Percentiles rank a stretch among this genome's conserved stretches.
Conservation (phyloP, 2,797 vertebrate genomes). For the Brotula barbata region DNA sequence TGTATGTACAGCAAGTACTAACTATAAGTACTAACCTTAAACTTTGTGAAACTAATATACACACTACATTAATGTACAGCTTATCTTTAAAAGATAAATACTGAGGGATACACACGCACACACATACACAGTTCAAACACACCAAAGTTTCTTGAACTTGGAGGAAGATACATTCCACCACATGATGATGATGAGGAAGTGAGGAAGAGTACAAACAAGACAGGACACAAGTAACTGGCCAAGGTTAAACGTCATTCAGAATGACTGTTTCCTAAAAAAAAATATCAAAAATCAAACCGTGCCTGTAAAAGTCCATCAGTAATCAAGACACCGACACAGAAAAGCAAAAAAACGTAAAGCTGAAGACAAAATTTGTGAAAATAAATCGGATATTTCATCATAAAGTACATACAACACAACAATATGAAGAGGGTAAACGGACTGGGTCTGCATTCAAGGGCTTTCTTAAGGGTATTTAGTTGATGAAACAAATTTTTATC, state of each 20-base stretch:
- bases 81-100: slow-evolving; percentile 59
- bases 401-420: slow-evolving; percentile 32
- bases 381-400: background rate
- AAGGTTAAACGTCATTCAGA: background rate
- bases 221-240: background rate
- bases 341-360: slow-evolving; percentile 14
- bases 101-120: slow-evolving; percentile 36
- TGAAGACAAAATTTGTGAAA: slow-evolving; percentile 14
- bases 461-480: too few relatives aligned
- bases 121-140: slow-evolving; percentile 14
- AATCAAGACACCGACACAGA: slow-evolving; percentile 18
- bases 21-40: too few relatives aligned
- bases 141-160: slow-evolving; percentile 10
- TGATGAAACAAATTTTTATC: too few relatives aligned
- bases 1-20: slow-evolving; percentile 33
- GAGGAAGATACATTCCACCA: slow-evolving; percentile 55
- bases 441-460: too few relatives aligned
- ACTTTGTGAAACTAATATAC: slow-evolving; percentile 10
- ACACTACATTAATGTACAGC: slow-evolving; percentile 54
- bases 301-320: background rate
- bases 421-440: slow-evolving; percentile 24
- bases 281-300: background rate
- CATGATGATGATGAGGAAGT: slow-evolving; percentile 23
- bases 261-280: background rate
- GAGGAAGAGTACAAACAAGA: background rate